These are phyloP conservation scores for Ferrisia virgata DNA, from an alignment of 2,888 invertebrate genomes.

Conservation along the genomic window DNA sequence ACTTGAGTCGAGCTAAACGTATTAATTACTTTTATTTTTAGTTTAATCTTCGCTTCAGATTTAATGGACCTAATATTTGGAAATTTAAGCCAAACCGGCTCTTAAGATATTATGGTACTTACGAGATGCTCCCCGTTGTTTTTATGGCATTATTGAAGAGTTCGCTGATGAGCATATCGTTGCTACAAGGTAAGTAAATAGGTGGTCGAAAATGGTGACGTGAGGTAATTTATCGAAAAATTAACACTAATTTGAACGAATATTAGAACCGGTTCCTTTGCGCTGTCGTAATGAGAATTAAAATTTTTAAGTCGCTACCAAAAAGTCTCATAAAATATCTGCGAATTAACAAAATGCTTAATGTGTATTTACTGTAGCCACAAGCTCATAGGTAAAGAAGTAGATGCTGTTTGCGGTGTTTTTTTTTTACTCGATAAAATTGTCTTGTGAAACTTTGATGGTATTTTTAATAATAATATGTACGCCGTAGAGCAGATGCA, in stretches of 20 bases:
- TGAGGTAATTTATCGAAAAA: conserved; percentile 18
- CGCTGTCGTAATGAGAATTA: not conserved
- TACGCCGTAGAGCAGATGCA: not conserved
- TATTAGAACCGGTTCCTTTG: not conserved
- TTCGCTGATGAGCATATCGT: conserved; percentile 8
- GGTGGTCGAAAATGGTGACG: conserved; percentile 18
- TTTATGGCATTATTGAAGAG: not conserved
- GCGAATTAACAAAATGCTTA: not conserved
- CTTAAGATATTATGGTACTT: not conserved
- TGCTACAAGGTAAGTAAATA: not conserved
- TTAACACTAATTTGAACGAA: conserved; percentile 17
- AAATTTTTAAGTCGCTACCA: not conserved
- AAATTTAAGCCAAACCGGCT: conserved; percentile 19
- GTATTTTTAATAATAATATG: not conserved
- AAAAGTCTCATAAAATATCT: not conserved
- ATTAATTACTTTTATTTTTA: conserved; percentile 27
- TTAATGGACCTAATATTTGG: conserved; percentile 21
- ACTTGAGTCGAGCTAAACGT: conserved; percentile 12
- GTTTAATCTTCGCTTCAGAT: conserved; percentile 11
- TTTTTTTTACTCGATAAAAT: not conserved
- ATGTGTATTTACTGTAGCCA: too few relatives aligned
- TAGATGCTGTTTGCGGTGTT: not conserved
- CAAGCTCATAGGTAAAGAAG: not conserved
- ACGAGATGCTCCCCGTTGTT: conserved; percentile 1
- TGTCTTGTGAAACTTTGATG: not conserved